A percentile compares a stretch with the other conserved stretches of the same genome.
Conservation (phyloP, 1,140 invertebrate genomes). For the Meloidogyne hapla region DNA sequence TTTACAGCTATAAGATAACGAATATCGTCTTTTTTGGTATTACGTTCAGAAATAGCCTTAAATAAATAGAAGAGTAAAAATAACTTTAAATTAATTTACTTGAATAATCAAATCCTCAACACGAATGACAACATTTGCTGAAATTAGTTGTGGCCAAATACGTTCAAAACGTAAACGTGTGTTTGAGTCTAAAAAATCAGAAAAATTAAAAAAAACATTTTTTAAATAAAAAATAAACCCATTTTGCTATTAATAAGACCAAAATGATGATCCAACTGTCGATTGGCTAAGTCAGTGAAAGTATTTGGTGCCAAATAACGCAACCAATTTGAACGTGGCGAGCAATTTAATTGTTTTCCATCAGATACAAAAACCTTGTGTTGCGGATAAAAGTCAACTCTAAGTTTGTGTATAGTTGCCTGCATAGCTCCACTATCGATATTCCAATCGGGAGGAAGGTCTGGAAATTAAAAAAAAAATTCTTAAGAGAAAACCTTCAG, state of each 20-base stretch:
- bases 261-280: slow-evolving; percentile 69
- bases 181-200: slow-evolving; percentile 31
- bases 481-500: not conserved
- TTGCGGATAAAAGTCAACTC: slow-evolving; percentile 88
- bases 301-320: slow-evolving; percentile 48
- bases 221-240: slow-evolving; percentile 17
- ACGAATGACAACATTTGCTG: slow-evolving; percentile 82
- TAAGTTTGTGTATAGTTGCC: slow-evolving; percentile 79
- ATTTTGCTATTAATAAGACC: slow-evolving; percentile 64
- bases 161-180: slow-evolving; percentile 42
- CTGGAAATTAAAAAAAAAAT: slow-evolving; percentile 66
- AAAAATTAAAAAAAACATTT: slow-evolving; percentile 20
- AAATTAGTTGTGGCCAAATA: slow-evolving; percentile 73
- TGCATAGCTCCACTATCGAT: slow-evolving; percentile 89
- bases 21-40: slow-evolving; percentile 44
- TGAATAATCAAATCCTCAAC: slow-evolving; percentile 79
- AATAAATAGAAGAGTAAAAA: too few relatives aligned
- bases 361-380: slow-evolving; percentile 32
- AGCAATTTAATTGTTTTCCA: slow-evolving; percentile 19
- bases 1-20: slow-evolving; percentile 33
- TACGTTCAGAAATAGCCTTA: slow-evolving; percentile 75
- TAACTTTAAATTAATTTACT: slow-evolving; percentile 70
- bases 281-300: slow-evolving; percentile 64
- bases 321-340: slow-evolving; percentile 43
- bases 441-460: slow-evolving; percentile 57